These are phyloP conservation scores for Aporophyla nigra DNA, from an alignment of 2,888 invertebrate species.

Conservation along the genomic window DNA sequence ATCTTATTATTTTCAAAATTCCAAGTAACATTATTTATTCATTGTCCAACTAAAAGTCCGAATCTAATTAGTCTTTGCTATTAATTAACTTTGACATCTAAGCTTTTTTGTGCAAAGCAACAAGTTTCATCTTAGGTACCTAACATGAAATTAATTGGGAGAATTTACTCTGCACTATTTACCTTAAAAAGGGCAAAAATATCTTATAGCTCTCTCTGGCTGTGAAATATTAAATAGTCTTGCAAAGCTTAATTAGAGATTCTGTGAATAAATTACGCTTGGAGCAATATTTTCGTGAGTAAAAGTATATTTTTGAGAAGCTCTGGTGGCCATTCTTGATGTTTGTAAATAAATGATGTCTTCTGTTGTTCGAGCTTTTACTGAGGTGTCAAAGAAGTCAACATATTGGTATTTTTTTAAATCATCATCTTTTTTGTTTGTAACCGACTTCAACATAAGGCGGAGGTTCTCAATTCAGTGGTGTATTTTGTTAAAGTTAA, in stretches of 20 bases:
- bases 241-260: constrained; percentile 57
- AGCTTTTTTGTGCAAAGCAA: constrained; percentile 19
- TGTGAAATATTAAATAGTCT: constrained; percentile 45
- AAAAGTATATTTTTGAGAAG: constrained; percentile 35
- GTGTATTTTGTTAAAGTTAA: too few relatives aligned
- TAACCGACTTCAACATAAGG: too few relatives aligned
- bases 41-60: background rate
- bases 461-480: too few relatives aligned
- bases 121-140: constrained; percentile 12
- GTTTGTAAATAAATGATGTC: constrained; percentile 38
- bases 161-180: constrained; percentile 17
- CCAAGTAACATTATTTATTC: constrained; percentile 13
- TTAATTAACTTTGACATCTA: constrained; percentile 19
- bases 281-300: constrained; percentile 31
- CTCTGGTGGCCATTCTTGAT: constrained; percentile 18
- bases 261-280: constrained; percentile 48
- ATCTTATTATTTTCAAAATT: background rate
- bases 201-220: constrained; percentile 5
- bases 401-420: too few relatives aligned
- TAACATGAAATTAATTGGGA: constrained; percentile 29
- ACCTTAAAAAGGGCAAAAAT: constrained; percentile 24
- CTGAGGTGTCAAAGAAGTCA: constrained; percentile 15
- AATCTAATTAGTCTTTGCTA: background rate
- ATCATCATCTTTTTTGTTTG: too few relatives aligned
- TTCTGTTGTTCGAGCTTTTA: background rate